Evolutionary conservation across 2,797 vertebrate genomes (phyloP), one percentile per base, ranked within the genome.

Genomic region (Acipenser ruthenus): DNA sequence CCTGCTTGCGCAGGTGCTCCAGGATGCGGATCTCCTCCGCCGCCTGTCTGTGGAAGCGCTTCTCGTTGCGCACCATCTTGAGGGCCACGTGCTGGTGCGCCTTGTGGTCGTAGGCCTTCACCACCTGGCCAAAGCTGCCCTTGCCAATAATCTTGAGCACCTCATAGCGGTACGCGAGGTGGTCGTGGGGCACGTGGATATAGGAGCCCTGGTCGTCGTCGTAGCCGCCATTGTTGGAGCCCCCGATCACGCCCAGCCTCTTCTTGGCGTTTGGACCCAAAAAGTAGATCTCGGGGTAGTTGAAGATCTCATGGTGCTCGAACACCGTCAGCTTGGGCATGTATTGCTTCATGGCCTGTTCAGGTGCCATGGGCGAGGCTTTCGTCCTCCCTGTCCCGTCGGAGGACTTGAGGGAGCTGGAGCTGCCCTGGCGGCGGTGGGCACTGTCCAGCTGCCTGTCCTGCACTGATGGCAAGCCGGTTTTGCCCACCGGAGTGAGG

Each of bases 171-270:
- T 97, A 99, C 0, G 93, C 79, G 74, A 99, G 86, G 64, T 99
- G 97, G 85, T 99, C 97, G 4, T 99, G 97, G 37, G 94, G 94
- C 72, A 99, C 91, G 55, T 99, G 97, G 80, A 99, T 88, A 3
- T 99, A 99, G n/a, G 97, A 99, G 55, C 97, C 96, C 85, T 99
- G 97, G 75, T 98, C 96, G 2, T 99, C 97, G 6, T 99, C 97
- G 6, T 96, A 99, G 65, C 96, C 94, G 0, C 91, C 83, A 0
- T 99, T 99, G 83, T 97, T 99, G 71, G 95, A 90, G 70, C 96
- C 94, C 3, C 96, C 94, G 18, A 93, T 83, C 67, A 96, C 91
- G 59, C 95, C 97, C 63, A 91, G 90, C 71, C 94, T 88, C 77
- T 99, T 99, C 85, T 99, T 99, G 52, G 95, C 95, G 52, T 91